Percentiles rank a stretch among this genome's conserved stretches.
Conservation (phyloP, 2,797 vertebrate genomes). For the Poeciliopsis presidionis region DNA sequence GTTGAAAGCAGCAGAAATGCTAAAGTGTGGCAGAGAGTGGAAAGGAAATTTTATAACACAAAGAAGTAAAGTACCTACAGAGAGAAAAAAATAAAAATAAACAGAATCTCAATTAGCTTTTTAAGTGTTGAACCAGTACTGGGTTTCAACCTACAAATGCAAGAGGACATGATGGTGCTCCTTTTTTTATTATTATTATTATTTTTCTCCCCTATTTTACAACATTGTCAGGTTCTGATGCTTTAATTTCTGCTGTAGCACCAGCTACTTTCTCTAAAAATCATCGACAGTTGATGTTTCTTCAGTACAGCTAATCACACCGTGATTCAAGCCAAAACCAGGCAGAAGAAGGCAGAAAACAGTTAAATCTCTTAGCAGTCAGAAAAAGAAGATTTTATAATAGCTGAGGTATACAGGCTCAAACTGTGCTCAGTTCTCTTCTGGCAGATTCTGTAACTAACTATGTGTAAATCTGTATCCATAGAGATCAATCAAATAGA, state of each 20-base stretch:
- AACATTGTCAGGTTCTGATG: neutral
- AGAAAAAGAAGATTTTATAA: neutral
- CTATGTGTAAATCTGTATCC: neutral
- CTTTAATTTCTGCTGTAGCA: neutral
- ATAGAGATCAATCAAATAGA: neutral
- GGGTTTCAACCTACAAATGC: neutral
- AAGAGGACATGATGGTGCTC: too few species aligned
- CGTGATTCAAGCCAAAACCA: neutral
- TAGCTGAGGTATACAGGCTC: neutral
- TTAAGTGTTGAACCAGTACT: neutral
- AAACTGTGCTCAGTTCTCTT: neutral
- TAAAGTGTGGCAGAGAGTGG: neutral
- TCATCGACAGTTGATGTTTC: neutral
- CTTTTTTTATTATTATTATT: too few species aligned
- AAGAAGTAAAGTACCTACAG: neutral
- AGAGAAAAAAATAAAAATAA: neutral
- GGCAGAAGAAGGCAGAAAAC: neutral
- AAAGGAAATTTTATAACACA: neutral
- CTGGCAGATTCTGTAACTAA: neutral
- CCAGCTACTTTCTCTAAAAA: neutral
- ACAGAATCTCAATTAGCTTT: neutral
- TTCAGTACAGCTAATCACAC: neutral
- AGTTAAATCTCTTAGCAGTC: neutral
- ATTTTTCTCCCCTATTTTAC: neutral
- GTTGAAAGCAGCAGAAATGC: neutral